These are phyloP conservation scores for Pterophyllum scalare DNA, from an alignment of 2,113 vertebrate genomes.

Conservation along the genomic window DNA sequence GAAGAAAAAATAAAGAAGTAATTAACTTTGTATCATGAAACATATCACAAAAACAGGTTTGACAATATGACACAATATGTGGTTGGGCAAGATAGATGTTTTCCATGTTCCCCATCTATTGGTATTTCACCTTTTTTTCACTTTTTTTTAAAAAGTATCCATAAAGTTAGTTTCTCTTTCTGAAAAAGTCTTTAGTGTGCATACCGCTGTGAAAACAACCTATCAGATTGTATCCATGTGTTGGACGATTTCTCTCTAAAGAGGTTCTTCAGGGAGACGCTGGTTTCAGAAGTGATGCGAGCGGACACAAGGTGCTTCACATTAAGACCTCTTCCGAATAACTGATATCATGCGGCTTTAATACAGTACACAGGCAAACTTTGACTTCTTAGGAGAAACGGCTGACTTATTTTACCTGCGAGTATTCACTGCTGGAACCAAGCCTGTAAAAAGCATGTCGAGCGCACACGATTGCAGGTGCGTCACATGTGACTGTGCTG, in stretches of 20 bases:
- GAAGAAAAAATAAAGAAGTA: not conserved
- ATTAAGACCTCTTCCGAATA: not conserved
- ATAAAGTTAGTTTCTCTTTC: not conserved
- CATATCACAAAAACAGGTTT: not conserved
- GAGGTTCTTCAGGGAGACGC: not conserved
- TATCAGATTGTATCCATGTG: conserved; percentile 1
- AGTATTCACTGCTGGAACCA: not conserved
- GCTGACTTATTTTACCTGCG: not conserved
- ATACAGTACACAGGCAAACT: not conserved
- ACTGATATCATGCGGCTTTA: not conserved
- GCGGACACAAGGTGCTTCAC: not conserved
- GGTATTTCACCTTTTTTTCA: not conserved
- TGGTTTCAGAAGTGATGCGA: not conserved
- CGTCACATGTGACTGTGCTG: conserved; percentile 17
- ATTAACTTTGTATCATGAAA: not conserved
- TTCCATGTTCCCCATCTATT: not conserved
- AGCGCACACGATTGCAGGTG: not conserved
- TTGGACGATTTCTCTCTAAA: not conserved
- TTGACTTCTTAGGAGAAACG: not conserved
- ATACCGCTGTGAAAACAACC: not conserved
- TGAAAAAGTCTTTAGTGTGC: not conserved
- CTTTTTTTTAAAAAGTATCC: not conserved
- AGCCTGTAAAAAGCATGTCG: not conserved
- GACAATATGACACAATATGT: not conserved
- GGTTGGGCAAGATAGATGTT: not conserved